These are phyloP conservation scores for Hemibagrus wyckioides DNA, from an alignment of 2,113 vertebrate genomes.

Conservation along the genomic window DNA sequence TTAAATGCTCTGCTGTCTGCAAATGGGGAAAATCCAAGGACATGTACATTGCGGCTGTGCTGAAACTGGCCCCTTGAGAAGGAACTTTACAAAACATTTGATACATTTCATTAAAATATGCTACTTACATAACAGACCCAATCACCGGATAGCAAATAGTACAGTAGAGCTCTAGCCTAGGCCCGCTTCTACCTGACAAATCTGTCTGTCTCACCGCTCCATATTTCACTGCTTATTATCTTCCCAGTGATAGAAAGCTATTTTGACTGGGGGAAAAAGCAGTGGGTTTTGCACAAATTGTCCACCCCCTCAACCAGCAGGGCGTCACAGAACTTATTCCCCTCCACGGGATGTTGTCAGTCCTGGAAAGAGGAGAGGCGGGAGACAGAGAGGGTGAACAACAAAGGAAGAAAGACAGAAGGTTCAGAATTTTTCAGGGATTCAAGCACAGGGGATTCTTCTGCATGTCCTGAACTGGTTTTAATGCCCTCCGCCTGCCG, in stretches of 20 bases:
- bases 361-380: conserved; percentile 39
- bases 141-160: not conserved
- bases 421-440: conserved; percentile 53
- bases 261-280: conserved; percentile 44
- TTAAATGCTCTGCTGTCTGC: not conserved
- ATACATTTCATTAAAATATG: not conserved
- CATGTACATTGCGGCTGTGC: not conserved
- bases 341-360: conserved; percentile 53
- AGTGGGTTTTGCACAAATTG: conserved; percentile 39
- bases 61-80: not conserved
- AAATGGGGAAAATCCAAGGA: not conserved
- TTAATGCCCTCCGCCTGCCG: conserved; percentile 54
- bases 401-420: conserved; percentile 45
- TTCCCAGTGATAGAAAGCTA: conserved; percentile 49
- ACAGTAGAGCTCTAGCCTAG: not conserved
- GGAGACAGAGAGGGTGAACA: conserved; percentile 39
- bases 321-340: conserved; percentile 53
- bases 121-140: not conserved
- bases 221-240: conserved; percentile 51
- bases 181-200: conserved; percentile 14
- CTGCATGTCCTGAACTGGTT: conserved; percentile 53
- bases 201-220: conserved; percentile 31
- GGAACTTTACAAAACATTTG: not conserved
- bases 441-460: conserved; percentile 45
- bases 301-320: conserved; percentile 45